A percentile compares a stretch with the other conserved stretches of the same genome.
phyloP scores from a whole-genome alignment of 2,113 vertebrate species.

The Platichthys flesus region DNA sequence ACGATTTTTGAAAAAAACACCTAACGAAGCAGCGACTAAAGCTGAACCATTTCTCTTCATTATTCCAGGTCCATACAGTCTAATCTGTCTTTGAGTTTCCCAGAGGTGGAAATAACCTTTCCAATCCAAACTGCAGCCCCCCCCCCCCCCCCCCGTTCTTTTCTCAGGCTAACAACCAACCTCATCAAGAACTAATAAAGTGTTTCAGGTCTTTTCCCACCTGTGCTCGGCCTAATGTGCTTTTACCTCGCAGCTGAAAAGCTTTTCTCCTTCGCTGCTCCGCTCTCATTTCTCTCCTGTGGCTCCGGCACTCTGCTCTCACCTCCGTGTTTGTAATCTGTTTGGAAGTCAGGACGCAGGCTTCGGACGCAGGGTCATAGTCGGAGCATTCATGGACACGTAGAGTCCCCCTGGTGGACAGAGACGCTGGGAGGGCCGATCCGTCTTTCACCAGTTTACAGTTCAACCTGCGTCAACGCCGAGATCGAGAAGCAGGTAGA shows the following conservation, averaged over 20 bases:
- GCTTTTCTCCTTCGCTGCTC: constrained; percentile 56
- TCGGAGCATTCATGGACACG: not conserved
- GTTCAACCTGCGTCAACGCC: not conserved
- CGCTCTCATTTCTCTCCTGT: constrained; percentile 33
- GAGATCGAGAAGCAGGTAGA: constrained; percentile 4
- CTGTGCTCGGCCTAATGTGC: constrained; percentile 49
- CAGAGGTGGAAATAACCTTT: constrained; percentile 29
- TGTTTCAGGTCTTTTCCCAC: constrained; percentile 24
- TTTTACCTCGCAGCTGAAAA: constrained; percentile 52
- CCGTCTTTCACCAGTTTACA: not conserved
- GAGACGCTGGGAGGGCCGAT: not conserved
- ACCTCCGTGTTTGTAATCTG: constrained; percentile 12
- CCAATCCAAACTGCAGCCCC: not conserved
- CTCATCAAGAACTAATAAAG: constrained; percentile 59
- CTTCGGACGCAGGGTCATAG: too few species aligned
- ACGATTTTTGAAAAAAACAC: too few species aligned
- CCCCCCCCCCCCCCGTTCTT: not conserved
- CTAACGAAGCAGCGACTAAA: not conserved
- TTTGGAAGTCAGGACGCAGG: too few species aligned
- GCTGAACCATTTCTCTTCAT: not conserved
- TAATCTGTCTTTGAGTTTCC: constrained; percentile 22
- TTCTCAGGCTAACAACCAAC: not conserved
- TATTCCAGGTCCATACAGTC: not conserved
- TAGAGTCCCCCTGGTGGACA: not conserved
- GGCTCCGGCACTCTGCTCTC: constrained; percentile 13